Evolutionary conservation across 2,797 vertebrate species (phyloP).

Genomic region (Acrocephalus scirpaceus): DNA sequence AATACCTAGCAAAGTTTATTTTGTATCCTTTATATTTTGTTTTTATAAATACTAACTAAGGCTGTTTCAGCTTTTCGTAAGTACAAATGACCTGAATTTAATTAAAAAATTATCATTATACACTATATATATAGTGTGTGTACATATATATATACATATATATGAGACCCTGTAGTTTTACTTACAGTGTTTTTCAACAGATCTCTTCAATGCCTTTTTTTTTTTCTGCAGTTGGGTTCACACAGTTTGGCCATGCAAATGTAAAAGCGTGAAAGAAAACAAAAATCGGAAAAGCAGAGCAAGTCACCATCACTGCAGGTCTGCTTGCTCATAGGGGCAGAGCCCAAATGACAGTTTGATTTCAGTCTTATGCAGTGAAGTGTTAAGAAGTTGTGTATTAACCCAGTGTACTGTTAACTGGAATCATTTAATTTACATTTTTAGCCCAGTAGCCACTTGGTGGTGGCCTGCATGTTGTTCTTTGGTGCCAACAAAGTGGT

Average conservation of each 20-base stretch:
- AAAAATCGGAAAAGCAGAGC: not conserved
- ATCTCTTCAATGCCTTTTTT: not conserved
- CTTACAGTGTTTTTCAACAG: not conserved
- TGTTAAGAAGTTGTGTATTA: not conserved
- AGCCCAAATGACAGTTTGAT: not conserved
- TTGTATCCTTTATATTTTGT: not conserved
- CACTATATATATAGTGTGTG: not conserved
- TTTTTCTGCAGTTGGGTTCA: not conserved
- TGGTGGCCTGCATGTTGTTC: not conserved
- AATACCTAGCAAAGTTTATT: not conserved
- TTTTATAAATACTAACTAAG: not conserved
- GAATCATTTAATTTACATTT: not conserved
- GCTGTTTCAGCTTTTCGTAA: not conserved
- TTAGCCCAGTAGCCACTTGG: not conserved
- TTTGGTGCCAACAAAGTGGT: not conserved
- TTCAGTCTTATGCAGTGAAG: not conserved
- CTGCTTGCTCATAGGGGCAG: not conserved
- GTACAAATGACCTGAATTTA: not conserved
- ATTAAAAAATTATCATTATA: not conserved
- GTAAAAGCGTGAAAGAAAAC: not conserved
- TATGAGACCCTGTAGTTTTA: not conserved
- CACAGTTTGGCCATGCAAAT: not conserved
- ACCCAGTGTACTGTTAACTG: not conserved
- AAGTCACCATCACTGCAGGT: not conserved
- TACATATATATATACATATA: not conserved